phyloP scores from a whole-genome alignment of 1,140 invertebrate species.

The Drosophila mayri region DNA sequence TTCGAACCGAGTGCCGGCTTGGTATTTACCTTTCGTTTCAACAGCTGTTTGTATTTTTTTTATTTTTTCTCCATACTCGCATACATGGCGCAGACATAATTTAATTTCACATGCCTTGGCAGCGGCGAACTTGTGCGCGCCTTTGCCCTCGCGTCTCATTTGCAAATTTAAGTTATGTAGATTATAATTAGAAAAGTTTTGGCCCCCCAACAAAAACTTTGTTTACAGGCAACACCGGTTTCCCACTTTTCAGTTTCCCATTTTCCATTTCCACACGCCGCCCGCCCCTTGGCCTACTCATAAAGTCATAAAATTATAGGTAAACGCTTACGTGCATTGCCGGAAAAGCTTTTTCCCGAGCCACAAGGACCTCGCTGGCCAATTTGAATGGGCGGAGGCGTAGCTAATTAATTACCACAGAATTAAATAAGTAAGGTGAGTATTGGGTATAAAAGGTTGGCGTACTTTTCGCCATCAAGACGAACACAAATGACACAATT shows the following conservation, averaged over 20 bases:
- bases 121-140: constrained; percentile 64
- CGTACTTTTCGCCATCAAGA: constrained; percentile 32
- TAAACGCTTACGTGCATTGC: constrained; percentile 80
- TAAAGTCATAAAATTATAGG: constrained; percentile 83
- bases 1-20: constrained; percentile 6
- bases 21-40: constrained; percentile 67
- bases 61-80: constrained; percentile 4
- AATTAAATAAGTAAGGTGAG: constrained; percentile 37
- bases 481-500: constrained; percentile 57
- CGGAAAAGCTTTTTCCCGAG: constrained; percentile 26
- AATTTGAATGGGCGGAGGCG: constrained; percentile 54
- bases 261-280: constrained; percentile 27
- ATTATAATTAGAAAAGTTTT: constrained; percentile 83
- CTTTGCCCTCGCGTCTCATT: constrained; percentile 68
- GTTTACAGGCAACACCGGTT: constrained; percentile 40
- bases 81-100: constrained; percentile 55
- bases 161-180: constrained; percentile 79
- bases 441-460: constrained; percentile 46
- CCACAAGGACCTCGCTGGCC: neutral
- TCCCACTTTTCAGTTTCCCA: constrained; percentile 29
- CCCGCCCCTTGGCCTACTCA: constrained; percentile 21
- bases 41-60: constrained; percentile 58
- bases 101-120: constrained; percentile 76
- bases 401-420: constrained; percentile 72
- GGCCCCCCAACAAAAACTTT: constrained; percentile 63